phyloP scores from a whole-genome alignment of 2,888 invertebrate genomes.

The Nymphalis polychloros region DNA sequence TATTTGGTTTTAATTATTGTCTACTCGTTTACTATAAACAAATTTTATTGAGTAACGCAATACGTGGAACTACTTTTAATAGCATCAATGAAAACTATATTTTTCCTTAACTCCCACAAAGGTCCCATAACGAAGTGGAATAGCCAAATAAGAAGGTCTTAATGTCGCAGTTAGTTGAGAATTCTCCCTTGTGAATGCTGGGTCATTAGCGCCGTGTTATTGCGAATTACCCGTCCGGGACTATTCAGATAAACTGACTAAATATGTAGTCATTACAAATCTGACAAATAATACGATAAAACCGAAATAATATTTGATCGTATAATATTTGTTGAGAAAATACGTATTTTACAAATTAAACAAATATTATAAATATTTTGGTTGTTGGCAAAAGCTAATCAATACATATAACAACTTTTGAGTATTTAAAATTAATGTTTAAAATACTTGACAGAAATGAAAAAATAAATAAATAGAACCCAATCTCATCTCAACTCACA shows the following conservation, averaged over 20 bases:
- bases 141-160: conserved; percentile 78
- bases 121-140: conserved; percentile 74
- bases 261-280: conserved; percentile 7
- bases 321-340: too few species aligned
- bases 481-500: too few species aligned
- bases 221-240: conserved; percentile 63
- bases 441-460: too few species aligned
- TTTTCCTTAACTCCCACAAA: conserved; percentile 66
- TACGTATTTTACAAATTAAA: too few species aligned
- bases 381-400: too few species aligned
- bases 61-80: conserved; percentile 29
- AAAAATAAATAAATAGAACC: too few species aligned
- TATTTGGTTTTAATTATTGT: too few species aligned
- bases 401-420: too few species aligned
- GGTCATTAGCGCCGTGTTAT: conserved; percentile 78
- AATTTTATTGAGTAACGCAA: conserved; percentile 14
- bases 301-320: too few species aligned
- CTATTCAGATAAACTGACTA: conserved; percentile 45
- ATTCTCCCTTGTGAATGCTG: conserved; percentile 75
- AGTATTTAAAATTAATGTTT: too few species aligned
- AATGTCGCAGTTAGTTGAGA: conserved; percentile 77
- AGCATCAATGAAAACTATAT: conserved; percentile 47
- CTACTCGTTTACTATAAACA: not conserved
- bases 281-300: not conserved
- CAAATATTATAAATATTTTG: too few species aligned